Evolutionary conservation across 64 coral and sea anemone species (phyloP), one percentile per base, ranked within the genome.

Genomic region (Montipora sp.): DNA sequence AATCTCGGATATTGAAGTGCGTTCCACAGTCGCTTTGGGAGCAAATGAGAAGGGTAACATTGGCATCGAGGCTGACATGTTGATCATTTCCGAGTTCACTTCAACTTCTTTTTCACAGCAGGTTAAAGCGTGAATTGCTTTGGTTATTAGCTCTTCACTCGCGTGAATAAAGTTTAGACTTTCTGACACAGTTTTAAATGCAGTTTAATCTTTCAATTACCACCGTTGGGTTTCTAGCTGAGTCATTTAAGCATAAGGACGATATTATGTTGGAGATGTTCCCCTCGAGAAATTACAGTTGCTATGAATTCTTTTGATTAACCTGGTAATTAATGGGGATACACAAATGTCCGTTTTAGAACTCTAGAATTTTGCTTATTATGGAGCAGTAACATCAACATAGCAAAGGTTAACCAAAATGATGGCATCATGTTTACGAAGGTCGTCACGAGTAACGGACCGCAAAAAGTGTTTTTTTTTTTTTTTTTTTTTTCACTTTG

Each of bases 391-490:
- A 85, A 85, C 71, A 50, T 19, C 19, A 48, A 85, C 46, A 15
- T 50, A 51, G 49, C 65, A 58, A 83, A 83, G 59, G 59, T 66
- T 66, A 68, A 47, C 16, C 44, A 83, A 19, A 83, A 83, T 61
- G 67, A 63, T 83, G 36, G 59, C 27, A 66, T 46, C 59, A 65
- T 83, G 80, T 83, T 83, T 83, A 67, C 12, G 3, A 59, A 83
- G 5, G 58, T 21, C 27, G 43, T 47, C 3, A 47, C 55, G 21
- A 46, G 43, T 63, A 66, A 13, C 16, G 13, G 44, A 7, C 15
- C 4, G 19, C 82, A 27, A 49, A 78, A 78, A 49, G 49, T 49
- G 46, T 47, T 3, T 15, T 14, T 50, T 12, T 44, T 46, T 47
- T 3, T 15, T 14, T 50, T 12, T 44, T 46, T 43, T 36, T 55